These are phyloP conservation scores for Theonella swinhoei DNA, from an alignment of 37 sponge, comb jelly and placozoan species.

Conservation along the genomic window DNA sequence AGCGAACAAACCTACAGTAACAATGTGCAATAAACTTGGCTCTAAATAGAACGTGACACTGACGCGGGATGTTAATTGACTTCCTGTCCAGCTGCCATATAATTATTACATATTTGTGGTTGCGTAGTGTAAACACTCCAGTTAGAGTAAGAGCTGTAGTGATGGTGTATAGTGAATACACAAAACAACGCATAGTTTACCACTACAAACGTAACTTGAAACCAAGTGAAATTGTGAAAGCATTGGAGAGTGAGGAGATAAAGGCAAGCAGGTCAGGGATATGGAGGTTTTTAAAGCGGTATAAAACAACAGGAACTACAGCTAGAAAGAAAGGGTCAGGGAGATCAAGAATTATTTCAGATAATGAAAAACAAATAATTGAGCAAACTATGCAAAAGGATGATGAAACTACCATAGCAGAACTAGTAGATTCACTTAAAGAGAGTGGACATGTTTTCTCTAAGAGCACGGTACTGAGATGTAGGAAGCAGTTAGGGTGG, in stretches of 20 bases:
- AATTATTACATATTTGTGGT: too few species aligned
- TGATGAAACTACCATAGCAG: slow-evolving; percentile 11
- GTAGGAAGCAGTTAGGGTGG: slow-evolving; percentile 26
- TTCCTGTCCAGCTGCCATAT: too few species aligned
- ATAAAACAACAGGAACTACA: not conserved
- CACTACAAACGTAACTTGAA: not conserved
- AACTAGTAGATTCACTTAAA: too few species aligned
- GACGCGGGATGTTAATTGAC: too few species aligned
- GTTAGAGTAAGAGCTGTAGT: not conserved
- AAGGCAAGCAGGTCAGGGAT: slow-evolving; percentile 16
- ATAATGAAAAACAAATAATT: too few species aligned
- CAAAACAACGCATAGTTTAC: not conserved
- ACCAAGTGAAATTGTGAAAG: not conserved
- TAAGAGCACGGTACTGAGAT: not conserved
- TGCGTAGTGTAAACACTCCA: too few species aligned
- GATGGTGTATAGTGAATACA: slow-evolving; percentile 26
- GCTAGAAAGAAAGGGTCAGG: slow-evolving; percentile 4
- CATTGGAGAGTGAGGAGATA: slow-evolving; percentile 3
- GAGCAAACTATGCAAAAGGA: not conserved
- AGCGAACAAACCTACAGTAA: too few species aligned
- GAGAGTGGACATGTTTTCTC: not conserved
- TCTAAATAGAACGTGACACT: too few species aligned
- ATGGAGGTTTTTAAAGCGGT: not conserved
- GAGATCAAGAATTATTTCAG: slow-evolving; percentile 2
- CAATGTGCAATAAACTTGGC: too few species aligned